Base-by-base conservation (phyloP, 1,140 invertebrate species). In the Coenobita brevimanus region DNA sequence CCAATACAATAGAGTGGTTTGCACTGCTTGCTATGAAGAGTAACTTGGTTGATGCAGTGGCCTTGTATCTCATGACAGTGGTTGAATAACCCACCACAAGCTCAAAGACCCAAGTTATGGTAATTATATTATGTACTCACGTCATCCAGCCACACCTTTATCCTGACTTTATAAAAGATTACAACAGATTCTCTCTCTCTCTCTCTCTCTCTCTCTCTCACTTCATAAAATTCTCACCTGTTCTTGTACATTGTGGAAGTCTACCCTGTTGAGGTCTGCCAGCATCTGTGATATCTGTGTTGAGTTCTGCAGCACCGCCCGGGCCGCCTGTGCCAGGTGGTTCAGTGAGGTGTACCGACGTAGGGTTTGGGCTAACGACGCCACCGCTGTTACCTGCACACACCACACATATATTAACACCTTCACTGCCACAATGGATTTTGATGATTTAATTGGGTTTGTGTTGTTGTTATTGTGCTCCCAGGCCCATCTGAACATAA, bases 201-300 rank as follows among this genome's bases (percentile, higher is more conserved):
- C 27, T 71, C 67, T n/a, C 38, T 13, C 76, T 10, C 76, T 38
- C 15, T 73, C 38, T 57, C 54, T n/a, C 54, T 57, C 54, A 4
- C 41, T 30, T 30, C 46, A 27, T 1, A 54, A 8, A 46, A 10
- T 24, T 24, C 81, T 91, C 92, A 95, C 96, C 94, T 95, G 94
- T 91, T 95, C 95, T 93, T 98, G 97, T 6, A 99, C 97, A 94
- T 99, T 98, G 91, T 97, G 96, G 93, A 99, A 99, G 93, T 99
- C 98, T 3, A 99, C 98, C 91, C 98, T 95, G 94, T 98, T 99
- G 71, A 99, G 94, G 94, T 99, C 99, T 57, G 97, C 95, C 76
- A 99, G 93, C 98, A 99, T 99, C 94, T 99, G 97, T 91, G 95
- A 95, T 91, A 99, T 99, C 94, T 99, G 98, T 91, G 96, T 95